These are phyloP conservation scores for Novumbra hubbsi DNA, from an alignment of 2,797 vertebrate species.

Conservation along the genomic window DNA sequence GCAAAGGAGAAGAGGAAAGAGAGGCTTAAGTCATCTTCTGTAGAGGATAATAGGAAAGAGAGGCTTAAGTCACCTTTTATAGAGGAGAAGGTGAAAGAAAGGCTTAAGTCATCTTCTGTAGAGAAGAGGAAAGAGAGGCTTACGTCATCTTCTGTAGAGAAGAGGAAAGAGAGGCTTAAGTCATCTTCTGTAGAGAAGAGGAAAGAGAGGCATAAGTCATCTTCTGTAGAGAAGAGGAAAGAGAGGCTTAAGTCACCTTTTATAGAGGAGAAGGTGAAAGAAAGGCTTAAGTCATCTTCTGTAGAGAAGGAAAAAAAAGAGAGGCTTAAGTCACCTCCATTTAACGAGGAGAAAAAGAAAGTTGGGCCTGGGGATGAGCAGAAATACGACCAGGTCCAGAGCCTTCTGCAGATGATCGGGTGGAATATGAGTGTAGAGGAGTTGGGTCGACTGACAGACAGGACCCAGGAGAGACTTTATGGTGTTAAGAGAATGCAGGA, in stretches of 20 bases:
- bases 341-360: not conserved
- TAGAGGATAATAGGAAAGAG: not conserved
- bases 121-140: not conserved
- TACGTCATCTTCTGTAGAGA: not conserved
- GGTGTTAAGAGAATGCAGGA: slow-evolving; percentile 39
- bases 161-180: not conserved
- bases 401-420: slow-evolving; percentile 57
- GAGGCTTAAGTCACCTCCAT: not conserved
- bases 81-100: too few relatives aligned
- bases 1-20: not conserved
- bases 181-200: not conserved
- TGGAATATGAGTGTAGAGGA: slow-evolving; percentile 56
- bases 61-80: not conserved
- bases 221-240: too few relatives aligned
- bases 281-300: not conserved
- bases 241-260: not conserved
- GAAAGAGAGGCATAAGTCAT: too few relatives aligned
- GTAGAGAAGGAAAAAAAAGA: not conserved
- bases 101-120: not conserved
- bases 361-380: not conserved
- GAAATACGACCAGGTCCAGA: slow-evolving; percentile 48
- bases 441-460: slow-evolving; percentile 45
- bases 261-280: not conserved
- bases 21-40: not conserved
- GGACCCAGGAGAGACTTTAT: slow-evolving; percentile 61